Conservation (phyloP, 64 coral and sea anemone genomes). For the Stichodactyla helianthus region DNA sequence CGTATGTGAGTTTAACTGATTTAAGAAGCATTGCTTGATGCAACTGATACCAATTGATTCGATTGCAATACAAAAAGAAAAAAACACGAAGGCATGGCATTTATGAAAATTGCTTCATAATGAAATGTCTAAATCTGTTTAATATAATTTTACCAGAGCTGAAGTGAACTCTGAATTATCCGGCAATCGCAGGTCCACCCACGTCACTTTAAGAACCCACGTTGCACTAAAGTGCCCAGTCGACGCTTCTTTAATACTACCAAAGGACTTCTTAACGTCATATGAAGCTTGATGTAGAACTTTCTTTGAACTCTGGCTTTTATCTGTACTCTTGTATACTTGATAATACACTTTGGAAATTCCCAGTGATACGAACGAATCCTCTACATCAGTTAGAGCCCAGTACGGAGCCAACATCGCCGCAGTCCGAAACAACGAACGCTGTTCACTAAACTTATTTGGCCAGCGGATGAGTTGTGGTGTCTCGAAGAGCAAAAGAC, state of each 20-base stretch:
- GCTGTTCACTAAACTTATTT: background rate
- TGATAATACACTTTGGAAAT: background rate
- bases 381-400: background rate
- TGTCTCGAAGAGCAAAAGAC: background rate
- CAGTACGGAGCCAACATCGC: constrained; percentile 2
- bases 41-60: too few species aligned
- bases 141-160: background rate
- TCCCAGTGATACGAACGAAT: background rate
- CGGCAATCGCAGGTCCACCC: background rate
- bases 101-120: too few species aligned
- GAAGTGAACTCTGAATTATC: background rate
- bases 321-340: background rate
- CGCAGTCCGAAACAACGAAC: background rate
- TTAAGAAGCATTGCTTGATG: too few species aligned
- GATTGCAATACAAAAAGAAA: too few species aligned
- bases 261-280: background rate
- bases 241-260: background rate
- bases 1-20: too few species aligned
- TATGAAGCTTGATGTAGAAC: background rate
- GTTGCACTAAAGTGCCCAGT: background rate
- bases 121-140: background rate
- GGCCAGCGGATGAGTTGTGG: background rate
- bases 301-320: background rate
- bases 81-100: too few species aligned
- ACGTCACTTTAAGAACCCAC: constrained; percentile 13